Conservation (phyloP, 2,113 vertebrate genomes). For the Sciurus niger region DNA sequence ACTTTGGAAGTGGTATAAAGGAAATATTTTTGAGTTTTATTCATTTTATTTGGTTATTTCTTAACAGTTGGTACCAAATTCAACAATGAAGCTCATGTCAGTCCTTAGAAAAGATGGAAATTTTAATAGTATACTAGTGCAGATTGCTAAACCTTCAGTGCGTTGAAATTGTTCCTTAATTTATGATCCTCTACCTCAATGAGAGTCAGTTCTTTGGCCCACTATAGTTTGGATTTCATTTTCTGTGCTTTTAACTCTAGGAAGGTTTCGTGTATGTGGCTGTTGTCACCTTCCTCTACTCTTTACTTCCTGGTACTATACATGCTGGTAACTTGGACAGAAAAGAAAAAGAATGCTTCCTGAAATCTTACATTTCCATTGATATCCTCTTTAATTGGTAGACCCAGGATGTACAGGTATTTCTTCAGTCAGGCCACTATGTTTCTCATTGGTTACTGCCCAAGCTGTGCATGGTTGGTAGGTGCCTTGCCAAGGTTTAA, state of each 20-base stretch:
- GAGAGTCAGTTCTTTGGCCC: constrained; percentile 38
- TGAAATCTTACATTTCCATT: neutral
- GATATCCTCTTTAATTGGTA: constrained; percentile 31
- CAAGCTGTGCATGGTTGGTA: neutral
- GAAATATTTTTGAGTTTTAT: too few relatives aligned
- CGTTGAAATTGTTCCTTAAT: constrained; percentile 83
- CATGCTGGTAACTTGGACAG: neutral
- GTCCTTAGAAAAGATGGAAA: constrained; percentile 37
- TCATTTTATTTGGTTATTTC: neutral
- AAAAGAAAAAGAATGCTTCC: neutral
- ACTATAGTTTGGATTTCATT: constrained; percentile 68
- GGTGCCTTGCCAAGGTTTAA: constrained; percentile 4
- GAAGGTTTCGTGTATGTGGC: neutral
- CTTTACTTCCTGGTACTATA: neutral
- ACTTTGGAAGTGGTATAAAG: too few relatives aligned
- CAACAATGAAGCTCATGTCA: constrained; percentile 42
- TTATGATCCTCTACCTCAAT: constrained; percentile 66
- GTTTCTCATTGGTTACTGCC: constrained; percentile 42
- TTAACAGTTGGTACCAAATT: constrained; percentile 50
- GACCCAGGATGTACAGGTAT: neutral
- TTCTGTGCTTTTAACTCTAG: constrained; percentile 52
- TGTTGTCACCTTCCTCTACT: neutral
- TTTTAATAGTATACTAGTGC: constrained; percentile 55
- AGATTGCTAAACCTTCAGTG: constrained; percentile 73
- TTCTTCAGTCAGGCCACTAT: constrained; percentile 19